A percentile compares a stretch with the other conserved stretches of the same genome.
Conservation (phyloP, 1,140 invertebrate species). For the Limonius californicus region DNA sequence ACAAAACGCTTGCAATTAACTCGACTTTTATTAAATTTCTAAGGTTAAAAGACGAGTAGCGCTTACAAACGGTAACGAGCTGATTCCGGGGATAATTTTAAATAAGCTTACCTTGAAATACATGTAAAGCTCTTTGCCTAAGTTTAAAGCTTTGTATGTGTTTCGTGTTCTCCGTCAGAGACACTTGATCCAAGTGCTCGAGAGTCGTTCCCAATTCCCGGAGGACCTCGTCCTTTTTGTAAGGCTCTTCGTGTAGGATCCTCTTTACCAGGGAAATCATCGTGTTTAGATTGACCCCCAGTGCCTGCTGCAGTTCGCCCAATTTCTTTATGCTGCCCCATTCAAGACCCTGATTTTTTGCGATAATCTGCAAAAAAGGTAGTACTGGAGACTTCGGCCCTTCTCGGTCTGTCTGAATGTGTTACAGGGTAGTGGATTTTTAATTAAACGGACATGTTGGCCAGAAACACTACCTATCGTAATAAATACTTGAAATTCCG, state of each 20-base stretch:
- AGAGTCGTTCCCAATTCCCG: conserved; percentile 60
- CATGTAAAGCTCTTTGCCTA: conserved; percentile 81
- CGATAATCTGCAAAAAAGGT: conserved; percentile 60
- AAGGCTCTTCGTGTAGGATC: conserved; percentile 65
- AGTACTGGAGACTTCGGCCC: too few species aligned
- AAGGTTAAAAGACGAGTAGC: too few species aligned
- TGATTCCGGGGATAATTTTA: conserved; percentile 11
- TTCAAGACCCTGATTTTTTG: conserved; percentile 58
- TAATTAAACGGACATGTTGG: too few species aligned
- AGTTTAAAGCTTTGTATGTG: conserved; percentile 73
- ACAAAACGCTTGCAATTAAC: neutral
- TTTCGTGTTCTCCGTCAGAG: conserved; percentile 66
- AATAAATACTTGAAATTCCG: too few species aligned
- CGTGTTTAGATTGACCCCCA: conserved; percentile 61
- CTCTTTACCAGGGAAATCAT: conserved; percentile 64
- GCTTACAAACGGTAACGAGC: too few species aligned
- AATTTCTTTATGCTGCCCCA: conserved; percentile 62
- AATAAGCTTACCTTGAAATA: conserved; percentile 63
- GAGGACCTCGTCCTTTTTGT: conserved; percentile 73
- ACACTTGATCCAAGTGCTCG: conserved; percentile 61
- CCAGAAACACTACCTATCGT: too few species aligned
- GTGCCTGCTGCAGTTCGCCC: conserved; percentile 65
- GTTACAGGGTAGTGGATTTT: too few species aligned
- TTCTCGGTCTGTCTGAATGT: too few species aligned
- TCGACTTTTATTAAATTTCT: too few species aligned